Evolutionary conservation across 35 echinoderm and acorn worm species (phyloP), one percentile per base, ranked within the genome.

Genomic region (Chiridota heheva): DNA sequence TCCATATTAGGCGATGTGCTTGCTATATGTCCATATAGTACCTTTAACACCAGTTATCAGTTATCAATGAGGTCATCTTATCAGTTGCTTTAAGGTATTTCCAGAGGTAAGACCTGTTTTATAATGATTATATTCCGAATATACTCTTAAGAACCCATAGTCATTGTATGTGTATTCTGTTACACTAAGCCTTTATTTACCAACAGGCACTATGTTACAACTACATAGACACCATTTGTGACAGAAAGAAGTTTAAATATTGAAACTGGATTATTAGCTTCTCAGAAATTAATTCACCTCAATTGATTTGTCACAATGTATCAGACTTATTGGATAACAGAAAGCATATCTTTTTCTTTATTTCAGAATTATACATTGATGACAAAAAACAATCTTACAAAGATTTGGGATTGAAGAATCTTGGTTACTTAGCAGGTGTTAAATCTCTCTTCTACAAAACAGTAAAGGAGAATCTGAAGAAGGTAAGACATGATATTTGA

Each of bases 311-410:
- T 12, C 4, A 22, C 22, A 18, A n/a, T 22, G 10, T 22, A 12
- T 10, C 10, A 12, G 10, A 10, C 22, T 22, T 51, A 51, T 51
- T 10, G 22, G 22, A 51, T 51, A 13, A n/a, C n/a, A n/a, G n/a
- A n/a, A n/a, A n/a, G n/a, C n/a, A n/a, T 72, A 15, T 3, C 7
- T 41, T 59, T 1, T 61, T 58, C 73, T 66, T 44, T 40, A 44
- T 71, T 34, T 34, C 73, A 92, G 90, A 92, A 75, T 76, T 92
- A 37, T 92, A 87, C 60, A 81, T 92, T 36, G 90, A 92, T 60
- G 45, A 53, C 29, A 86, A 92, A 58, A 78, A 92, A 16, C 51
- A 81, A 24, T 81, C 63, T 58, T 92, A 92, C 41, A 63, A 81
- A 58, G 73, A 22, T 5, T 3, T 92, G 1, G 90, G 90, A 16